Conservation (phyloP, 2,888 invertebrate genomes). For the Epinotia bilunana region DNA sequence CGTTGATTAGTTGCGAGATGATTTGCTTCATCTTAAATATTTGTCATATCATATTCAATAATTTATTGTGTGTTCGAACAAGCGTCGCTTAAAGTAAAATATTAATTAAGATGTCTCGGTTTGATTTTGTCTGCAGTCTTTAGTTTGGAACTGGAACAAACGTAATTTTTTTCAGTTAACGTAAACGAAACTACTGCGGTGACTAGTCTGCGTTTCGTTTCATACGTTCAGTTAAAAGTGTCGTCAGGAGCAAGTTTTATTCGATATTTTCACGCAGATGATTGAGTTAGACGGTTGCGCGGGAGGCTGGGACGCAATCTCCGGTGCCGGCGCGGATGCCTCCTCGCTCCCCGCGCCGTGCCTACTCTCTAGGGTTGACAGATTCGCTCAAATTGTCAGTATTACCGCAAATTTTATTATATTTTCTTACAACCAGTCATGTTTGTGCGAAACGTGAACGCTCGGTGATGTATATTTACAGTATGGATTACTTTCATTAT, state of each 20-base stretch:
- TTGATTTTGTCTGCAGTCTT: conserved; percentile 47
- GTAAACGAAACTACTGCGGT: conserved; percentile 53
- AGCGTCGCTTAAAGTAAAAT: background rate
- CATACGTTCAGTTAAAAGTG: conserved; percentile 67
- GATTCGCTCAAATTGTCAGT: conserved; percentile 18
- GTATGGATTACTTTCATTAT: background rate
- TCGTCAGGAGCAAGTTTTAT: conserved; percentile 71
- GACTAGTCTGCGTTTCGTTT: conserved; percentile 58
- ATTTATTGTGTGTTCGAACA: background rate
- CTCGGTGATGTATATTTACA: background rate
- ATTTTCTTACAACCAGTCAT: conserved; percentile 3
- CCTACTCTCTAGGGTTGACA: conserved; percentile 44
- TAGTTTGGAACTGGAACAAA: background rate
- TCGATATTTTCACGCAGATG: conserved; percentile 78
- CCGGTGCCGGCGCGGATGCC: conserved; percentile 71
- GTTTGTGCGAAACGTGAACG: background rate
- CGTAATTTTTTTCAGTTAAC: background rate
- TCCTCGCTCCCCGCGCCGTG: conserved; percentile 47
- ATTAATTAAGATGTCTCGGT: conserved; percentile 51
- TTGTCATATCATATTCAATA: background rate
- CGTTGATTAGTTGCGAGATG: background rate
- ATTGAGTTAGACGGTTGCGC: conserved; percentile 80
- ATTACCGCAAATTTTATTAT: conserved; percentile 13
- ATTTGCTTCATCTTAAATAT: background rate
- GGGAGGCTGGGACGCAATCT: conserved; percentile 80